Conservation (phyloP, 1,140 invertebrate genomes). For the Trissolcus basalis region DNA sequence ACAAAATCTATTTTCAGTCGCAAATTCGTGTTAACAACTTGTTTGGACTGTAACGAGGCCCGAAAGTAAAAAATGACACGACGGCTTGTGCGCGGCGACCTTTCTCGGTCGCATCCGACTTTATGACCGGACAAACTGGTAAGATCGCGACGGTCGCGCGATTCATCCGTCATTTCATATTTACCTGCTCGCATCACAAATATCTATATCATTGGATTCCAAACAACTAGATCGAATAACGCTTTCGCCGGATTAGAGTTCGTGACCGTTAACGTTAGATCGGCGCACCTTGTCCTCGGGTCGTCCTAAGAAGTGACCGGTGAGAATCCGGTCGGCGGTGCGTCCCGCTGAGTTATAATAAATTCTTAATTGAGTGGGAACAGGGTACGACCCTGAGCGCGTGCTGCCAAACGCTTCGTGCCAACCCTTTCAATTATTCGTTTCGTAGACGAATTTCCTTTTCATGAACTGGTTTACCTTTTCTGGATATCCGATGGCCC, state of each 20-base stretch:
- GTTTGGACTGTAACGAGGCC: constrained; percentile 62
- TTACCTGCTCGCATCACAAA: constrained; percentile 36
- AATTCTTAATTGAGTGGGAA: constrained; percentile 63
- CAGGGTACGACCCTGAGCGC: constrained; percentile 59
- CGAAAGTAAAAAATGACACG: constrained; percentile 64
- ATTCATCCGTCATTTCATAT: constrained; percentile 37
- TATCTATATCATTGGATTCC: constrained; percentile 44
- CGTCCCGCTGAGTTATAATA: constrained; percentile 56
- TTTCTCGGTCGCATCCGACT: constrained; percentile 64
- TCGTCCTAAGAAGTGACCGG: constrained; percentile 40
- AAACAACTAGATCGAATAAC: constrained; percentile 60
- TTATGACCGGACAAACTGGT: constrained; percentile 64
- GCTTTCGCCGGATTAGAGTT: constrained; percentile 21
- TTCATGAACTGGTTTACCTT: constrained; percentile 57
- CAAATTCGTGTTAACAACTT: constrained; percentile 69
- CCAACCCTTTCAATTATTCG: constrained; percentile 60
- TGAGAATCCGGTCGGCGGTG: constrained; percentile 44
- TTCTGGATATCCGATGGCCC: constrained; percentile 48
- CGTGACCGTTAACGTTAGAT: constrained; percentile 32
- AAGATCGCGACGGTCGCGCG: constrained; percentile 54
- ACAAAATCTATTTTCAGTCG: constrained; percentile 59
- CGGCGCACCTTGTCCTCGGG: constrained; percentile 18
- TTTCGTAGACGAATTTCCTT: constrained; percentile 57
- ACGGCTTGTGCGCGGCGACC: constrained; percentile 61
- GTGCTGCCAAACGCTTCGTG: constrained; percentile 58